Base-by-base conservation (phyloP, 92 coral and sea anemone genomes). In the Epizoanthus rinbou region DNA sequence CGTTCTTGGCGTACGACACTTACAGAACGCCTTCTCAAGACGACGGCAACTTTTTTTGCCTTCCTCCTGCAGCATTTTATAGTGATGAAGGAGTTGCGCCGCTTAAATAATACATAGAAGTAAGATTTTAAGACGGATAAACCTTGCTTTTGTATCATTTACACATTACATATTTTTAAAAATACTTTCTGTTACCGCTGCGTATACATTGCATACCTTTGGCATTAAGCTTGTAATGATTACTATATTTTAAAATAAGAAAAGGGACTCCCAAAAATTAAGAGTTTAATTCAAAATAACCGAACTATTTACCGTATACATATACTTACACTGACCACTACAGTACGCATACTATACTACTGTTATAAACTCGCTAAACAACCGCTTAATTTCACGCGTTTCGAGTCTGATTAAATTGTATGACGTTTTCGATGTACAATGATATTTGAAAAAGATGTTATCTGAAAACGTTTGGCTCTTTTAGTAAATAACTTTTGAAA, bases 241-340 rank as follows among this genome's bases (percentile, higher is more conserved):
- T 37, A 37, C 43, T 3, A 4, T 37, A 3, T 0, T 37, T n/a
- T n/a, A n/a, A n/a, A 37, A 37, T 6, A 28, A 28, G 31, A 28
- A 37, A 37, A 64, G 11, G 18, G 7, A 64, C 35, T 64, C 69
- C 69, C 69, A 64, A 13, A 64, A 64, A 64, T 64, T 10, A 64
- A 64, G 18, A 24, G 17, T 64, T 64, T 64, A 64, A 64, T 64
- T 24, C 41, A 64, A 64, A 23, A 64, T 64, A 64, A 64, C 69
- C 41, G 22, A 64, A 64, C 69, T 64, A 64, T 64, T 2, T 64
- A 2, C 69, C 69, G 17, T 64, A 64, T 64, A 33, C 23, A 64
- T 37, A 64, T 64, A 64, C 35, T 64, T 64, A 64, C 69, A 64
- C 25, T 35, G 39, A 37, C 6, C 43, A 37, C 6, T 22, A 18